These are phyloP conservation scores for Sphaerophoria taeniata DNA, from an alignment of 2,888 invertebrate species.

Conservation along the genomic window DNA sequence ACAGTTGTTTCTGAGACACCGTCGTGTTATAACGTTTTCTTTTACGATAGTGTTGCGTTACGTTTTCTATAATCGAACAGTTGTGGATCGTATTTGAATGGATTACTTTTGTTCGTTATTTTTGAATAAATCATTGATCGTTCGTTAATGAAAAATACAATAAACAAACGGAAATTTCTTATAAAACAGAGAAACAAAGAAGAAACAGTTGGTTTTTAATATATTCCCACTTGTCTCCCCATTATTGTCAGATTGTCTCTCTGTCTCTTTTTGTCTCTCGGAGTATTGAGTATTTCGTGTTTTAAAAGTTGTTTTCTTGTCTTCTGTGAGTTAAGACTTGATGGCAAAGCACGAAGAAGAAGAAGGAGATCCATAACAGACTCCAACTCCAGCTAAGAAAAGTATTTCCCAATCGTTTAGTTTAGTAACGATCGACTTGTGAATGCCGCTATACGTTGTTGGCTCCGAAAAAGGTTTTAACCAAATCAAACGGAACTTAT, in stretches of 20 bases:
- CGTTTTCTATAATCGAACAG: neutral
- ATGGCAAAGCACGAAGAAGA: constrained; percentile 40
- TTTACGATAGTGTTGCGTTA: constrained; percentile 9
- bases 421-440: constrained; percentile 67
- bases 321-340: constrained; percentile 26
- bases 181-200: constrained; percentile 25
- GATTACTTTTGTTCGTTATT: constrained; percentile 12
- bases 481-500: constrained; percentile 4
- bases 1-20: constrained; percentile 64
- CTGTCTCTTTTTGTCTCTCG: constrained; percentile 29
- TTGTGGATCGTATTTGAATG: constrained; percentile 53
- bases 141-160: constrained; percentile 41
- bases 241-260: constrained; percentile 22
- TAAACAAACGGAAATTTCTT: constrained; percentile 25
- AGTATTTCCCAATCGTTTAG: constrained; percentile 66
- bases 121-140: constrained; percentile 16
- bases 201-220: constrained; percentile 63
- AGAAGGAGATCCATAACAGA: constrained; percentile 54
- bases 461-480: constrained; percentile 24
- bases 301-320: constrained; percentile 58
- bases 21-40: constrained; percentile 49
- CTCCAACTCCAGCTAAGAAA: constrained; percentile 49
- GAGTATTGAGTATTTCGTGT: constrained; percentile 1
- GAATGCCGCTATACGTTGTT: constrained; percentile 59
- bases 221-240: constrained; percentile 19